These are phyloP conservation scores for Balearica regulorum DNA, from an alignment of 2,797 vertebrate genomes.

Conservation along the genomic window DNA sequence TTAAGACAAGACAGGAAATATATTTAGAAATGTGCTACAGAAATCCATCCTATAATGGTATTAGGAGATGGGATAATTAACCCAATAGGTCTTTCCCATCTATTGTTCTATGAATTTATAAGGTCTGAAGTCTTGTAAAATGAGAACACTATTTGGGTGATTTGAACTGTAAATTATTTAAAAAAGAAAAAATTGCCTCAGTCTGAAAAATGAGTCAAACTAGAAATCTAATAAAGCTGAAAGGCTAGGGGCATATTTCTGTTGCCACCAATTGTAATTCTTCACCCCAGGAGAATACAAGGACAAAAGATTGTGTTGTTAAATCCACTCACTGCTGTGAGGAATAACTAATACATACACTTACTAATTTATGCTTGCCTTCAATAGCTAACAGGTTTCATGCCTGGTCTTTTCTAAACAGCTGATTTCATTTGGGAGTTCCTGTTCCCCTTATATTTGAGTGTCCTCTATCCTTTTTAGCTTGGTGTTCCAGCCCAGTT, in stretches of 20 bases:
- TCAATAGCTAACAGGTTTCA: neutral
- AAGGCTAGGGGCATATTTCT: neutral
- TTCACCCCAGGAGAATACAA: neutral
- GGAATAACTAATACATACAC: neutral
- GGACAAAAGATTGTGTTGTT: neutral
- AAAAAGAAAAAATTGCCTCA: neutral
- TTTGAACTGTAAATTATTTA: neutral
- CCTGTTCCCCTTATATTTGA: neutral
- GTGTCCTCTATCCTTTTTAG: neutral
- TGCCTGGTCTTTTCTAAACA: neutral
- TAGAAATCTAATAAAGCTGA: neutral
- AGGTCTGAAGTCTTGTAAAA: neutral
- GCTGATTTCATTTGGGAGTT: neutral
- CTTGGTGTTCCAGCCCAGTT: neutral
- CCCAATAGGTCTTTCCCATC: neutral
- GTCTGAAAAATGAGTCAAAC: conserved; percentile 9
- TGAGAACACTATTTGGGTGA: neutral
- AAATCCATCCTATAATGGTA: neutral
- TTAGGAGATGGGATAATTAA: neutral
- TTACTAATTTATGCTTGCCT: neutral
- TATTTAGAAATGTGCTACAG: neutral
- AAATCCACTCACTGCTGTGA: neutral
- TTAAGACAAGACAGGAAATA: neutral
- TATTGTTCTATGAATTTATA: conserved; percentile 3
- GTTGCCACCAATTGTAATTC: neutral